phyloP scores from a whole-genome alignment of 2,888 invertebrate genomes.

The Dioctria rufipes region DNA sequence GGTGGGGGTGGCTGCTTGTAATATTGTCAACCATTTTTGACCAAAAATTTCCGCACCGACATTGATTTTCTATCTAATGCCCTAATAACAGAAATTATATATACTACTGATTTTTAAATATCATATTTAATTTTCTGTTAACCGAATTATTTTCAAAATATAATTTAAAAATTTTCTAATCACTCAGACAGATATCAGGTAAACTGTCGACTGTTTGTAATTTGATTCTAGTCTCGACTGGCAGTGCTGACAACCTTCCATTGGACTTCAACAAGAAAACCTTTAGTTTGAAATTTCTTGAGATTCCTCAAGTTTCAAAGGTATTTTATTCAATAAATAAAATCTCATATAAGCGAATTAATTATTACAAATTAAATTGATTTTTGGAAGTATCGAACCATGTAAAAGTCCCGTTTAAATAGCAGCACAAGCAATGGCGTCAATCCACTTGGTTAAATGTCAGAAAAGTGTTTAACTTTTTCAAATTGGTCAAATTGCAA shows the following conservation, averaged over 20 bases:
- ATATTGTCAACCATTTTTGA: too few species aligned
- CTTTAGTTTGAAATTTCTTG: background rate
- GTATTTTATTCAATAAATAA: background rate
- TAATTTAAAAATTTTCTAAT: too few species aligned
- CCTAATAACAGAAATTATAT: too few species aligned
- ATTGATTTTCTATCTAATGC: too few species aligned
- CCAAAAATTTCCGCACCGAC: too few species aligned
- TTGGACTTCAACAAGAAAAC: background rate
- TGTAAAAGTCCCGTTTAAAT: background rate
- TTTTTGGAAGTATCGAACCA: background rate
- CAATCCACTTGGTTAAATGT: background rate
- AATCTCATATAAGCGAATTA: too few species aligned
- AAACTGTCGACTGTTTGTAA: background rate
- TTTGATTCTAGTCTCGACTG: background rate
- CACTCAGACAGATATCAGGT: too few species aligned
- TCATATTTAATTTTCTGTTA: too few species aligned
- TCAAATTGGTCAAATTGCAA: slow-evolving; percentile 58
- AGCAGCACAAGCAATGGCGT: slow-evolving; percentile 12
- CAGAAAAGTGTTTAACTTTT: slow-evolving; percentile 45
- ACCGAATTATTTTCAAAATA: too few species aligned
- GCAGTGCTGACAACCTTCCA: background rate
- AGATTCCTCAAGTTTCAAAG: background rate
- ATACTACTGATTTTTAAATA: too few species aligned
- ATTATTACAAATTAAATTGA: background rate
- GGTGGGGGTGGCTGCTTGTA: too few species aligned